A percentile compares a stretch with the other conserved stretches of the same genome.
These are phyloP conservation scores for Anthrax anthrax DNA, from an alignment of 2,888 invertebrate genomes.

Conservation along the genomic window DNA sequence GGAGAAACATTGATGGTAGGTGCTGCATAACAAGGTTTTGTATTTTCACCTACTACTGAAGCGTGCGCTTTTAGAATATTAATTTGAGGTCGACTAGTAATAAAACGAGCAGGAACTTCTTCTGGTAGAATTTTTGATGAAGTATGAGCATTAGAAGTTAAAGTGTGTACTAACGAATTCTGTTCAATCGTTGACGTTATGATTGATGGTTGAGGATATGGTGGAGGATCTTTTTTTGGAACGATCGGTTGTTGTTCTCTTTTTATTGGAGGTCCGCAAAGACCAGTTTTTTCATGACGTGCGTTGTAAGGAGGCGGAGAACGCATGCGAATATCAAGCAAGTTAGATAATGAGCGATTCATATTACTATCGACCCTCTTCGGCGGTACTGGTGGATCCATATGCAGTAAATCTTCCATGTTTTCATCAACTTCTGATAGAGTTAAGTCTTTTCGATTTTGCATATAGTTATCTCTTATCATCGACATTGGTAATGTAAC, in stretches of 20 bases:
- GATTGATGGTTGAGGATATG: slow-evolving; percentile 40
- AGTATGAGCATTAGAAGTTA: neutral
- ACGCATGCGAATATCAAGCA: slow-evolving; percentile 29
- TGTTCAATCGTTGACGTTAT: slow-evolving; percentile 36
- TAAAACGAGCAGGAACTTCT: slow-evolving; percentile 61
- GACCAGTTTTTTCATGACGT: slow-evolving; percentile 43
- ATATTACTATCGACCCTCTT: slow-evolving; percentile 49
- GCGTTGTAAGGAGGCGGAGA: slow-evolving; percentile 60
- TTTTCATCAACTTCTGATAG: slow-evolving; percentile 40
- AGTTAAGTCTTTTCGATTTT: slow-evolving; percentile 44
- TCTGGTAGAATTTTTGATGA: slow-evolving; percentile 39
- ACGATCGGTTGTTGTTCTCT: slow-evolving; percentile 16
- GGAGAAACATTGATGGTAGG: slow-evolving; percentile 24
- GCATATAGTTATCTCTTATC: slow-evolving; percentile 42
- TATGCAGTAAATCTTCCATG: slow-evolving; percentile 34
- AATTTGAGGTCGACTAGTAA: slow-evolving; percentile 61
- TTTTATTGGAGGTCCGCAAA: slow-evolving; percentile 29
- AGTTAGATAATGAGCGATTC: slow-evolving; percentile 36
- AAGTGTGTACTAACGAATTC: slow-evolving; percentile 26
- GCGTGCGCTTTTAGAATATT: slow-evolving; percentile 64
- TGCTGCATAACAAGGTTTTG: slow-evolving; percentile 43
- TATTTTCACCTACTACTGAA: slow-evolving; percentile 47
- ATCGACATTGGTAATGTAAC: slow-evolving; percentile 56
- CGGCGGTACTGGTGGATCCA: slow-evolving; percentile 52
- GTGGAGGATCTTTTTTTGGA: slow-evolving; percentile 47